phyloP scores from a whole-genome alignment of 2,888 invertebrate genomes.

The Aphelenchoides bicaudatus region DNA sequence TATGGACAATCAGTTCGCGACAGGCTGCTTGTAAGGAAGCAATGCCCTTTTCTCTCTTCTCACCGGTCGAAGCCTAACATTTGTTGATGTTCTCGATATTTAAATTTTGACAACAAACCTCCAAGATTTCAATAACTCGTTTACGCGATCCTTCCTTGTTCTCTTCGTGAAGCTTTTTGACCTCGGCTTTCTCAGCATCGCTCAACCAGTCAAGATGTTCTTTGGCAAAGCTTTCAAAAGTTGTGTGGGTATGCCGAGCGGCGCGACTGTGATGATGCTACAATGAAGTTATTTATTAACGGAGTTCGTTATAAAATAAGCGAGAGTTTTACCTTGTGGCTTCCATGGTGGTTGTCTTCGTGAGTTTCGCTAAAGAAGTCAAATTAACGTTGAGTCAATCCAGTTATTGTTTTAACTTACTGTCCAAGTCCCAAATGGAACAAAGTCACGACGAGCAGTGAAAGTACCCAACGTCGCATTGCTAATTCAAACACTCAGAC shows the following conservation, averaged over 20 bases:
- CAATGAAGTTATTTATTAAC: no score
- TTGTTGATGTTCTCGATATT: no score
- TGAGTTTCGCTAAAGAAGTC: no score
- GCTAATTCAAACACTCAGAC: no score
- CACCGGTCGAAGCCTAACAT: conserved; percentile 41
- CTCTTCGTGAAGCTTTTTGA: conserved; percentile 22
- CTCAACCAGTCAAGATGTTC: conserved; percentile 28
- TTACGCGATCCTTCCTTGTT: conserved; percentile 28
- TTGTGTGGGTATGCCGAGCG: conserved; percentile 18
- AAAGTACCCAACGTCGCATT: no score
- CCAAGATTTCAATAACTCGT: conserved; percentile 35
- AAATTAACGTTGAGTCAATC: no score
- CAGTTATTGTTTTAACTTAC: no score
- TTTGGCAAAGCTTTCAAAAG: conserved; percentile 22
- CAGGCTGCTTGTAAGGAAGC: conserved; percentile 32
- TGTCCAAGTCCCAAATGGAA: no score
- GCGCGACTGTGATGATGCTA: not conserved
- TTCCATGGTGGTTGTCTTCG: not conserved
- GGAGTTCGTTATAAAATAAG: no score
- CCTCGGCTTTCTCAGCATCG: conserved; percentile 21
- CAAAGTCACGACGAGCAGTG: no score
- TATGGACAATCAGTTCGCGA: conserved; percentile 29
- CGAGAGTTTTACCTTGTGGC: no score
- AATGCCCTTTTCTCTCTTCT: conserved; percentile 36
- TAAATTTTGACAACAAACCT: no score